Evolutionary conservation across 2,888 invertebrate species (phyloP).

Genomic region (Acrocyrtus sp.): DNA sequence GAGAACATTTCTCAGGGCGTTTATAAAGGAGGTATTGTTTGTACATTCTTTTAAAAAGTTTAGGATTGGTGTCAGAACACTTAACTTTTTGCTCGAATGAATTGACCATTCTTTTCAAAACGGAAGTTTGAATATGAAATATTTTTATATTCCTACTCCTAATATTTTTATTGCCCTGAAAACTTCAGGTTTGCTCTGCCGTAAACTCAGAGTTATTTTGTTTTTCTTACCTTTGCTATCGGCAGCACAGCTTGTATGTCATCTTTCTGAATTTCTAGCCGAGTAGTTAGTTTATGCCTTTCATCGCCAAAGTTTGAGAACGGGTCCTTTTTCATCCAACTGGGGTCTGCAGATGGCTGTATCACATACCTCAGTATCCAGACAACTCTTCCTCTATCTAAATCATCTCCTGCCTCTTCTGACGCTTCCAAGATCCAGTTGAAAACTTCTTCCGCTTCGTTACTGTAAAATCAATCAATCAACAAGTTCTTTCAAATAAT

Average conservation of each 20-base stretch:
- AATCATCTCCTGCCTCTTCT: conserved; percentile 79
- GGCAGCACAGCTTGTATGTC: conserved; percentile 93
- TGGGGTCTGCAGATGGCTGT: conserved; percentile 61
- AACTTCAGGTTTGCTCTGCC: too few species aligned
- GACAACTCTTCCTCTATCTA: conserved; percentile 85
- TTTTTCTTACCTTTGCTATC: conserved; percentile 83
- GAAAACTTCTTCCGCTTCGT: conserved; percentile 80
- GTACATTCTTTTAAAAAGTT: too few species aligned
- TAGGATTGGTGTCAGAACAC: too few species aligned
- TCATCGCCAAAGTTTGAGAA: conserved; percentile 66
- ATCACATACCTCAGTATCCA: conserved; percentile 83
- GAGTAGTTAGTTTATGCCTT: conserved; percentile 77
- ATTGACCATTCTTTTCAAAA: too few species aligned
- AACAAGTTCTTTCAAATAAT: too few species aligned
- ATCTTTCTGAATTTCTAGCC: conserved; percentile 91
- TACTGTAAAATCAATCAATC: conserved; percentile 50
- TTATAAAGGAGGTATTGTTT: too few species aligned
- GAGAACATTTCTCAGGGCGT: too few species aligned
- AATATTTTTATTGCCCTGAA: too few species aligned
- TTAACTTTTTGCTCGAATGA: too few species aligned
- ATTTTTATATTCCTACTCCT: too few species aligned
- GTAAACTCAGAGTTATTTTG: background rate
- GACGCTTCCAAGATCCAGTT: conserved; percentile 89
- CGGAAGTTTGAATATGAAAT: too few species aligned
- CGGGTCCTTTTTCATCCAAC: conserved; percentile 66